Conservation (phyloP, 1,140 invertebrate genomes). For the Pogonomyrmex barbatus region DNA sequence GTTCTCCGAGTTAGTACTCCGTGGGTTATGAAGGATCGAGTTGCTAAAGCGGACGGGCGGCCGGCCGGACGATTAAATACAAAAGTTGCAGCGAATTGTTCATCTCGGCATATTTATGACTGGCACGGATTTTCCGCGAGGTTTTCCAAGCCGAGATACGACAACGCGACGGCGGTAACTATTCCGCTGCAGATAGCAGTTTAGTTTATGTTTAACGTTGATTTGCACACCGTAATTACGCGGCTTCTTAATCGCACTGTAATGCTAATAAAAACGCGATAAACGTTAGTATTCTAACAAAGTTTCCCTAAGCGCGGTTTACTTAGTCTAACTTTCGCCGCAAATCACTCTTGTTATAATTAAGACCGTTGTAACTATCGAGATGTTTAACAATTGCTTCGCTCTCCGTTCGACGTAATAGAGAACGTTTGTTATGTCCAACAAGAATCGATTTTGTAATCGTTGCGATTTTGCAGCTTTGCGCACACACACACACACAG, state of each 20-base stretch:
- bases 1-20: constrained; percentile 56
- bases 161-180: constrained; percentile 10
- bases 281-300: not conserved
- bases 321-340: not conserved
- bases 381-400: not conserved
- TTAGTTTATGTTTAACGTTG: constrained; percentile 58
- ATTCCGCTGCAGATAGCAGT: constrained; percentile 56
- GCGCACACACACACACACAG: too few species aligned
- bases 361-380: not conserved
- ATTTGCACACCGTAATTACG: constrained; percentile 60
- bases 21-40: constrained; percentile 64
- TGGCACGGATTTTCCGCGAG: constrained; percentile 52
- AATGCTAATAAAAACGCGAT: constrained; percentile 39
- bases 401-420: not conserved
- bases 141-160: constrained; percentile 32
- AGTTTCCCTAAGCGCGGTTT: constrained; percentile 13
- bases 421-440: not conserved
- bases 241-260: constrained; percentile 45
- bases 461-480: not conserved
- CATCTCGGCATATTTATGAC: constrained; percentile 37
- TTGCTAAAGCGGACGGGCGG: not conserved
- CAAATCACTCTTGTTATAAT: not conserved
- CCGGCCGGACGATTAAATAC: constrained; percentile 71
- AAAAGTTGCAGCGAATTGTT: constrained; percentile 65
- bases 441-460: not conserved